Evolutionary conservation across 2,888 invertebrate species (phyloP).

Genomic region (Malachius bipustulatus): DNA sequence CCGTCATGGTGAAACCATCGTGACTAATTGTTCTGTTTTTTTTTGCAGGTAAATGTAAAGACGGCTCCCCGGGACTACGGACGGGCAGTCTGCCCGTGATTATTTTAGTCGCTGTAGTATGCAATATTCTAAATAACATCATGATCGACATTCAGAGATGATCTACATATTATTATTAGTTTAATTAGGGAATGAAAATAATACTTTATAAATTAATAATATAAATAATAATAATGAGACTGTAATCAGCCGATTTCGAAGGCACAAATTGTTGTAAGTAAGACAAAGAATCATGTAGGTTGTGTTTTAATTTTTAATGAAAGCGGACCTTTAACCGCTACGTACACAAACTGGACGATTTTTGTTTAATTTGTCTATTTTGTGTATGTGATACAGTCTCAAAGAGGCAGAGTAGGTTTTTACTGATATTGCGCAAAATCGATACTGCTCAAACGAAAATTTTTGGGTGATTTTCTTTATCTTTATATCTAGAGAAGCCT

Average conservation of each 20-base stretch:
- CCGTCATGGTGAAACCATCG: too few relatives aligned
- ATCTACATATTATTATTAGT: slow-evolving; percentile 25
- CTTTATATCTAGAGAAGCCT: too few relatives aligned
- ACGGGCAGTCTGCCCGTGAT: slow-evolving; percentile 11
- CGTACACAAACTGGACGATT: too few relatives aligned
- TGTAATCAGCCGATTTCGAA: slow-evolving; percentile 19
- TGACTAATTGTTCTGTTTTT: too few relatives aligned
- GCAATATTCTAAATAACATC: slow-evolving; percentile 18
- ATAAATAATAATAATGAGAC: slow-evolving; percentile 25
- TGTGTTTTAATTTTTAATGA: background rate
- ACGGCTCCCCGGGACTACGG: slow-evolving; percentile 34
- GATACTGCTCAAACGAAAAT: too few relatives aligned
- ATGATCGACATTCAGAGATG: slow-evolving; percentile 25
- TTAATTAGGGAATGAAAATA: slow-evolving; percentile 23
- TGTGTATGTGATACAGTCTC: too few relatives aligned
- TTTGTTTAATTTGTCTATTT: too few relatives aligned
- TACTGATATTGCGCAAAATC: too few relatives aligned
- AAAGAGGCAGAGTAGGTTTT: too few relatives aligned
- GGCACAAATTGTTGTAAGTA: background rate
- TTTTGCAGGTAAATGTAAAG: slow-evolving; percentile 52
- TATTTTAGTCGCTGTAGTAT: slow-evolving; percentile 8
- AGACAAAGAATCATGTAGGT: slow-evolving; percentile 1
- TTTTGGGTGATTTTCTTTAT: too few relatives aligned
- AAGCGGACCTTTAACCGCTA: too few relatives aligned
- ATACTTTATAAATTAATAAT: too few relatives aligned